A percentile compares a stretch with the other conserved stretches of the same genome.
phyloP scores from a whole-genome alignment of 2,888 invertebrate species.

The Andrena flavipes region DNA sequence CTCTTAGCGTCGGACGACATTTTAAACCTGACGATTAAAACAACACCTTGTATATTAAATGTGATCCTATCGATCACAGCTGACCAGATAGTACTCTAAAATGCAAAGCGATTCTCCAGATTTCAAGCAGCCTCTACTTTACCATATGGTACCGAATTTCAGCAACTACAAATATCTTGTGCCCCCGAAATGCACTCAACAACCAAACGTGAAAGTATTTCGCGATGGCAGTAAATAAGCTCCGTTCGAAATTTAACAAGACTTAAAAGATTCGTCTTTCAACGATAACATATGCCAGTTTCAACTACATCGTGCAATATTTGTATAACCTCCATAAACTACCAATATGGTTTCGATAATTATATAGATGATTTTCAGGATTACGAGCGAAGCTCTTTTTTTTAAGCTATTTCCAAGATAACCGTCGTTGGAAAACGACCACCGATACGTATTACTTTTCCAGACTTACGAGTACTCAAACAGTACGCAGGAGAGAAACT shows the following conservation, averaged over 20 bases:
- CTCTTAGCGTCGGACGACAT: constrained; percentile 9
- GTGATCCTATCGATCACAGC: background rate
- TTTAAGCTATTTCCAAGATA: background rate
- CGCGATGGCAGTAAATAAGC: background rate
- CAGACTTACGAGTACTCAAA: background rate
- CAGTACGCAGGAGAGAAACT: background rate
- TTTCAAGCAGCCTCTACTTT: background rate
- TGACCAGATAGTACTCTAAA: background rate
- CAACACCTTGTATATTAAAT: background rate
- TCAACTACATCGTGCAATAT: background rate
- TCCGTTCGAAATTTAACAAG: background rate
- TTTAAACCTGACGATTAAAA: constrained; percentile 26
- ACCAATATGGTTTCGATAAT: constrained; percentile 24
- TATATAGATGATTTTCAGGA: background rate
- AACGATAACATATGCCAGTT: background rate
- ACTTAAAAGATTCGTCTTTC: background rate
- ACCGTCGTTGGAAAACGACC: background rate
- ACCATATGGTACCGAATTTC: background rate
- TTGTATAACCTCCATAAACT: constrained; percentile 29
- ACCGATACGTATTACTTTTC: background rate
- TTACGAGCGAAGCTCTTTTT: background rate
- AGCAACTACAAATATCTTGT: background rate
- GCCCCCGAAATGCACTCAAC: background rate
- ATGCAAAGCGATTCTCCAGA: background rate
- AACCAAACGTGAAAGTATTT: background rate